Base-by-base conservation (phyloP, 2,888 invertebrate species). In the Ochlodes sylvanus region DNA sequence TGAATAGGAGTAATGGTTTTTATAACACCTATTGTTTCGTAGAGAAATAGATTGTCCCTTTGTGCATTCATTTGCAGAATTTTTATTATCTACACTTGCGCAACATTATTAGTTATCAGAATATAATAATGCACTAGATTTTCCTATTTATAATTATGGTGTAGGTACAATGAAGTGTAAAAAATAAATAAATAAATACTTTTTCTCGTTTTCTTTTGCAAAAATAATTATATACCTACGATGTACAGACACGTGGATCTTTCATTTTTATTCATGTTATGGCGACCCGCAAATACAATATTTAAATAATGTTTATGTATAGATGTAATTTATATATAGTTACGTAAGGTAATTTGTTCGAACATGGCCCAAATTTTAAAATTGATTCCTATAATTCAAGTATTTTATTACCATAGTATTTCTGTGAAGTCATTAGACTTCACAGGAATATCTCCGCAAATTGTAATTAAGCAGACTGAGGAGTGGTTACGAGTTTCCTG, bases 331-430 rank as follows among this genome's bases (percentile, higher is more conserved):
- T 54, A 60, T 15, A 58, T 55, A 55, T 6, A 60, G 34, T 67
- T 61, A 38, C 52, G 41, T 55, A 67, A 67, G 14, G 34, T 61
- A 19, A 55, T 38, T 38, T 34, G 19, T 34, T 52, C 9, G 54
- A 65, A 34, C 60, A 17, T 47, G 67, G 42, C 44, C 61, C 21
- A 61, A 60, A 67, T 66, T 61, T 67, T 55, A 27, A 19, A 55
- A 55, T 55, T 15, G 54, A 61, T 61, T 67, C 34, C 55, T 67
- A 67, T 55, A 61, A 60, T 9, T 67, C 60, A 55, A 55, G 66
- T 60, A 44, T 44, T 66, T 66, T 66, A 66, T 66, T 66, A 60
- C 54, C 41, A 54, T 34, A 60, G 60, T 60, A 66, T 60, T 60
- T 66, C 66, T 34, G 55, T 60, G 60, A 60, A 27, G 27, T 27